Percentiles rank a stretch among this genome's conserved stretches.
Evolutionary conservation across 2,797 vertebrate species (phyloP).

Genomic region (Gephyroberyx darwinii): DNA sequence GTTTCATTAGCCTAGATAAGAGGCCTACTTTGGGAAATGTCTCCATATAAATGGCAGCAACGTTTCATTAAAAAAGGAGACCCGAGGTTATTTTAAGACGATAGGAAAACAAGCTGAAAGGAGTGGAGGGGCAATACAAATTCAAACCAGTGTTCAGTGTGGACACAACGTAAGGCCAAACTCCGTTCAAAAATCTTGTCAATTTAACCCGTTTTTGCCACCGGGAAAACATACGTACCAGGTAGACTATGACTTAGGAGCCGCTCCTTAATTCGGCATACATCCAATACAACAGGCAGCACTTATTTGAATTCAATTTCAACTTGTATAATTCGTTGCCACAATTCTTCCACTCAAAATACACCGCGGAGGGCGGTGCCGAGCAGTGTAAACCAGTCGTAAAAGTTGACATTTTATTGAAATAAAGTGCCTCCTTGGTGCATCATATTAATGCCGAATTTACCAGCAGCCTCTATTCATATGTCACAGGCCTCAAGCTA

Average conservation of each 20-base stretch:
- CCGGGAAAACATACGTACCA: not conserved
- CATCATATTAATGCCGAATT: not conserved
- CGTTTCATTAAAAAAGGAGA: conserved; percentile 25
- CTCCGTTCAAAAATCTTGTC: not conserved
- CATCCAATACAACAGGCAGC: not conserved
- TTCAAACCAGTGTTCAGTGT: no score
- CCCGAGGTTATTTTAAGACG: not conserved
- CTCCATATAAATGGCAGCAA: not conserved
- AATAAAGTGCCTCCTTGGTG: not conserved
- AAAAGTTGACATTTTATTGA: not conserved
- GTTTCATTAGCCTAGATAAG: conserved; percentile 72
- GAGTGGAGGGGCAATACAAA: no score
- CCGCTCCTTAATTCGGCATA: not conserved
- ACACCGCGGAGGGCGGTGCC: not conserved
- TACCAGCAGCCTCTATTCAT: no score
- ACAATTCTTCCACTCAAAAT: not conserved
- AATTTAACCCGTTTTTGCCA: not conserved
- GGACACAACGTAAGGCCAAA: not conserved
- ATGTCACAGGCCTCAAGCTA: not conserved
- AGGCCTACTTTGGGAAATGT: conserved; percentile 52
- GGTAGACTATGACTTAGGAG: no score
- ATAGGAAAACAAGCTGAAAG: not conserved
- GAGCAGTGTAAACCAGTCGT: not conserved
- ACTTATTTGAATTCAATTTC: not conserved
- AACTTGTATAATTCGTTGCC: no score